Evolutionary conservation across 1,140 invertebrate species (phyloP).

Genomic region (Steinernema khuongi): DNA sequence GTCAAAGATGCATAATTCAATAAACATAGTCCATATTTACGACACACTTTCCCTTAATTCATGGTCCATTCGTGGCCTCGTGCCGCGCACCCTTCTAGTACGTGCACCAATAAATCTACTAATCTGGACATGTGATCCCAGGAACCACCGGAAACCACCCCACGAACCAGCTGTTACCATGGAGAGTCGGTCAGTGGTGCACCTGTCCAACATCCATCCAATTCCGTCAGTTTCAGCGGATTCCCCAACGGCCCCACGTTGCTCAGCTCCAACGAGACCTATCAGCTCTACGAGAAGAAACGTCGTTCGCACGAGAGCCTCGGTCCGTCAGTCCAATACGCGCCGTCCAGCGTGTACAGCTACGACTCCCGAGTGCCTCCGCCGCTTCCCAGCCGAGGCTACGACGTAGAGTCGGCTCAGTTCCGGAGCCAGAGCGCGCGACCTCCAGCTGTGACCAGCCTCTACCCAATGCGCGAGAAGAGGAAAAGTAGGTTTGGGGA

Average conservation of each 20-base stretch:
- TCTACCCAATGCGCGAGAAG: slow-evolving; percentile 6
- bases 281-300: slow-evolving; percentile 2
- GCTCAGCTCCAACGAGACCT: slow-evolving; percentile 9
- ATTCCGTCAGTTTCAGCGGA: neutral
- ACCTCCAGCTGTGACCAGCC: neutral
- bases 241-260: neutral
- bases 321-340: neutral
- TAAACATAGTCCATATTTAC: too few species aligned
- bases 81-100: neutral
- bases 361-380: slow-evolving; percentile 1
- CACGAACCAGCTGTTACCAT: neutral
- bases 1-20: too few species aligned
- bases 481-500: neutral
- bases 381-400: neutral
- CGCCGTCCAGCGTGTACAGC: neutral
- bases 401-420: neutral
- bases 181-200: neutral
- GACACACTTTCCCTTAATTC: too few species aligned
- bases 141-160: too few species aligned
- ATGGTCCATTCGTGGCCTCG: too few species aligned
- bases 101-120: neutral
- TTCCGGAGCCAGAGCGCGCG: neutral
- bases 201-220: neutral
- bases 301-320: neutral
- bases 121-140: neutral